Evolutionary conservation across 2,113 vertebrate species (phyloP).

Genomic region (Cepphus grylle): DNA sequence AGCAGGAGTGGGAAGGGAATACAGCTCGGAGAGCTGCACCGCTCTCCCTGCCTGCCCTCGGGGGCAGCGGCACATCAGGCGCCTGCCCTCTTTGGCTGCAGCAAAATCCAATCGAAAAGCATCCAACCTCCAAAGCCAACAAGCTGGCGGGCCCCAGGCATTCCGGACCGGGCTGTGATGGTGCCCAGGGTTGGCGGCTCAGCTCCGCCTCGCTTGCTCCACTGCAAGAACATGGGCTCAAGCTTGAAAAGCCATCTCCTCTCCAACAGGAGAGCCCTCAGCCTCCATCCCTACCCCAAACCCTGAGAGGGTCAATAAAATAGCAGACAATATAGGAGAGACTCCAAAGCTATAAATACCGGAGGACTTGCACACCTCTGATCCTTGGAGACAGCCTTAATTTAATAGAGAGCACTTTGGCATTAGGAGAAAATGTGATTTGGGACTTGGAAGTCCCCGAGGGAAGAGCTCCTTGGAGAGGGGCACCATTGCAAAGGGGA

Average conservation of each 20-base stretch:
- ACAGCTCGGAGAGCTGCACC: background rate
- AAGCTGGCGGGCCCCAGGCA: background rate
- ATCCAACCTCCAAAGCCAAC: background rate
- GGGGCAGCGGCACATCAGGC: background rate
- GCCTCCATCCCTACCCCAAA: background rate
- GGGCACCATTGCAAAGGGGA: constrained; percentile 18
- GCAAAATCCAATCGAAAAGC: background rate
- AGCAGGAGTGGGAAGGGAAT: background rate
- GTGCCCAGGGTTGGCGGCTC: background rate
- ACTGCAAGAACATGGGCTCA: background rate
- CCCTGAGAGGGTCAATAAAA: background rate
- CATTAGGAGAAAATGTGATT: constrained; percentile 38
- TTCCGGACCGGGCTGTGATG: background rate
- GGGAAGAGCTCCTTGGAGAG: constrained; percentile 28
- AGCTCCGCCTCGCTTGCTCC: background rate
- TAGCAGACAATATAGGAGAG: background rate
- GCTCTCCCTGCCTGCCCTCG: background rate
- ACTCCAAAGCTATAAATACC: background rate
- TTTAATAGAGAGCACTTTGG: background rate
- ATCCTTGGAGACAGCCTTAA: background rate
- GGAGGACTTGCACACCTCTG: background rate
- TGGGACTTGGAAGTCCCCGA: background rate
- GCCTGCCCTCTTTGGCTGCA: background rate
- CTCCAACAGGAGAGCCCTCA: background rate
- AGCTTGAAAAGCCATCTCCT: background rate